phyloP scores from a whole-genome alignment of 1,140 invertebrate species.

The Drosophila albomicans region DNA sequence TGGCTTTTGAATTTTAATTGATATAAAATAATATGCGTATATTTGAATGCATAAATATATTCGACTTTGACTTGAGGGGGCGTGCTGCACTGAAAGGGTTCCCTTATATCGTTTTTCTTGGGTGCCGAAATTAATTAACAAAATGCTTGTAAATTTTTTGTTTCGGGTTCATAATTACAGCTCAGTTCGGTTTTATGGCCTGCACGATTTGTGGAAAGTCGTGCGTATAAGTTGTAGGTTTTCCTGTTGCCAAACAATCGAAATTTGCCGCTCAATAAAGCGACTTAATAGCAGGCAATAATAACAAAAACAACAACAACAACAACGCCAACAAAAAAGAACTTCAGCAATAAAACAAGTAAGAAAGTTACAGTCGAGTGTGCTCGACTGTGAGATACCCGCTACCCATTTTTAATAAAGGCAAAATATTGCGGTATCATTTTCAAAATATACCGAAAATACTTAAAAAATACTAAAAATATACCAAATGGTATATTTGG shows the following conservation, averaged over 20 bases:
- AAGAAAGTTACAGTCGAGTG: no score
- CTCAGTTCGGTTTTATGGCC: conserved; percentile 14
- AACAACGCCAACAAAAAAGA: no score
- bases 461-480: no score
- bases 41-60: conserved; percentile 23
- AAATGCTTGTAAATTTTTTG: conserved; percentile 67
- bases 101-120: conserved; percentile 11
- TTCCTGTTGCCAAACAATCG: conserved; percentile 34
- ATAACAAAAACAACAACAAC: conserved; percentile 19
- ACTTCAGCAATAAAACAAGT: conserved; percentile 11
- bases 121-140: conserved; percentile 77
- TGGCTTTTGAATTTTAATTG: conserved; percentile 68
- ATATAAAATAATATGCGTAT: conserved; percentile 53
- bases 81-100: conserved; percentile 53
- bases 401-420: no score
- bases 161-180: conserved; percentile 65
- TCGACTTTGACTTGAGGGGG: conserved; percentile 16
- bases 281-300: conserved; percentile 63
- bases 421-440: no score
- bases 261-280: conserved; percentile 79
- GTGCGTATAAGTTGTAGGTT: conserved; percentile 42
- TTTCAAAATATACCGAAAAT: no score
- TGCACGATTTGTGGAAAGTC: conserved; percentile 63
- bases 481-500: no score
- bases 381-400: no score